A percentile compares a stretch with the other conserved stretches of the same genome.
Evolutionary conservation across 2,888 invertebrate species (phyloP).

Genomic region (Calliopum simillimum): DNA sequence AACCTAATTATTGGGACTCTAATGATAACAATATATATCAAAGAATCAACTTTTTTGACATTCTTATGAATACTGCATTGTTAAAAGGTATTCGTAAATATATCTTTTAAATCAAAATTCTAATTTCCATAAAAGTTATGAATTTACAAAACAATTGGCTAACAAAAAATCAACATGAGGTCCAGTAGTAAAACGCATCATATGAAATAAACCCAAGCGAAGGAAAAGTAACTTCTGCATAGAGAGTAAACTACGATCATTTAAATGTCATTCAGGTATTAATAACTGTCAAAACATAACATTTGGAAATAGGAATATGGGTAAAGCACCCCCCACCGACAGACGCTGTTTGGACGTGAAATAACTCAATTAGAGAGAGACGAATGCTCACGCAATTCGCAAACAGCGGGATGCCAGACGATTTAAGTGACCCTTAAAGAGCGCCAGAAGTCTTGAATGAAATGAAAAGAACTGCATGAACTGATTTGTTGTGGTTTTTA

Average conservation of each 20-base stretch:
- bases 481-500: neutral
- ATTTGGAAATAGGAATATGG: conserved; percentile 38
- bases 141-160: too few species aligned
- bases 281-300: conserved; percentile 66
- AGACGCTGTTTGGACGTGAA: conserved; percentile 9
- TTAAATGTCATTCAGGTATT: conserved; percentile 64
- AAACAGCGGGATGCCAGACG: conserved; percentile 42
- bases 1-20: too few species aligned
- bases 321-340: conserved; percentile 35
- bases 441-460: conserved; percentile 17
- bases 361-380: conserved; percentile 50
- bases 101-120: neutral
- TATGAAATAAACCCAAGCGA: neutral
- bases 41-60: too few species aligned
- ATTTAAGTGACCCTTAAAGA: neutral
- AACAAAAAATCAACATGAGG: conserved; percentile 14
- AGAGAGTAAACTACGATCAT: conserved; percentile 53
- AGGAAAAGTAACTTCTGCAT: too few species aligned
- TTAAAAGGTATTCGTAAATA: too few species aligned
- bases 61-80: neutral
- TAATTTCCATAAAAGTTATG: too few species aligned
- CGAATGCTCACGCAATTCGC: conserved; percentile 44
- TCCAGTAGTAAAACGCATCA: neutral
- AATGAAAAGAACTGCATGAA: conserved; percentile 18
- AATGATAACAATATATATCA: too few species aligned